Conservation (phyloP, 2,113 vertebrate species). For the Aptenodytes forsteri region DNA sequence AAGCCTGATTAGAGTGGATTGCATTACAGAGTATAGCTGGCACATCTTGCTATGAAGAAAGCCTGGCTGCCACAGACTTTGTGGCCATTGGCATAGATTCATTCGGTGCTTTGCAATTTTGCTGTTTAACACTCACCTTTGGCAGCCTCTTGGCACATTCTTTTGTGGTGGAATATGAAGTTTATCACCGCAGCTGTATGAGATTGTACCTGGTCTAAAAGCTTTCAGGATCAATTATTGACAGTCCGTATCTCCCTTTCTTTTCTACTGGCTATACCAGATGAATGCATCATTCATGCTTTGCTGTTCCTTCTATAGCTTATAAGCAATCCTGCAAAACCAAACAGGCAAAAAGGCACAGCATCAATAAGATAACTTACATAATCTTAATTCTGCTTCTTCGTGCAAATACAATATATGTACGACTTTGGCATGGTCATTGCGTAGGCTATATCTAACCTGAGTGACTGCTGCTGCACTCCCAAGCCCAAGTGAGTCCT, state of each 20-base stretch:
- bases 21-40: neutral
- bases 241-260: neutral
- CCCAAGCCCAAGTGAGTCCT: neutral
- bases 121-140: neutral
- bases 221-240: neutral
- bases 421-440: neutral
- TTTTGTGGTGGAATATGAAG: neutral
- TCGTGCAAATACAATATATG: neutral
- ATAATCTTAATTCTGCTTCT: neutral
- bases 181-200: neutral
- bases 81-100: neutral
- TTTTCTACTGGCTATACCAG: neutral
- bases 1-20: neutral
- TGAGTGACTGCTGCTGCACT: neutral
- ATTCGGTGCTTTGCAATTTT: neutral
- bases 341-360: neutral
- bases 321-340: neutral
- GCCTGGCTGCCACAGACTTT: neutral
- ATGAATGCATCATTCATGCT: neutral
- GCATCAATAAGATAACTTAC: neutral
- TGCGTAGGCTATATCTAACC: neutral
- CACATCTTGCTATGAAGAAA: neutral
- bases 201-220: neutral
- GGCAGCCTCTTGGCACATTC: neutral
- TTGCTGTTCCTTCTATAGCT: neutral